A percentile compares a stretch with the other conserved stretches of the same genome.
phyloP scores from a whole-genome alignment of 2,888 invertebrate species.

The Sphecodes monilicornis region DNA sequence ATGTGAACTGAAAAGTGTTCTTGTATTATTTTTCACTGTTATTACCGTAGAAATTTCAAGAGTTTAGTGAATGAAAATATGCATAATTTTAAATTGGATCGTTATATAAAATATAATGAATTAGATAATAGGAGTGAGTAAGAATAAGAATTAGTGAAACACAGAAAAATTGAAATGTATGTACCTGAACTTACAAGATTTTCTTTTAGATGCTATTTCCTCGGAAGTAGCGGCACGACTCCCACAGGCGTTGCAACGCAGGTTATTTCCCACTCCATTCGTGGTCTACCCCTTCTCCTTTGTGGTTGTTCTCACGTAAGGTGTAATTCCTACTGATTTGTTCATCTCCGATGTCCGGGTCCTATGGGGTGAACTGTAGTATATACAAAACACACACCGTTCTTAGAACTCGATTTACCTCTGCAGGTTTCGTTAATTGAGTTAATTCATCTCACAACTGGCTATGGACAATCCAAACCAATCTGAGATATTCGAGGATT shows the following conservation, averaged over 20 bases:
- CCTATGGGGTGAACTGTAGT: neutral
- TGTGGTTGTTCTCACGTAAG: slow-evolving; percentile 66
- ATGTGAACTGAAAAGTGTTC: neutral
- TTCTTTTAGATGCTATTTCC: slow-evolving; percentile 81
- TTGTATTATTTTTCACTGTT: neutral
- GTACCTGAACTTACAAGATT: slow-evolving; percentile 76
- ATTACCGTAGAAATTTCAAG: neutral
- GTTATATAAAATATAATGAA: neutral
- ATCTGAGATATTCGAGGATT: too few relatives aligned
- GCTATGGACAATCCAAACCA: too few relatives aligned
- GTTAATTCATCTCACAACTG: neutral
- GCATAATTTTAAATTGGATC: neutral
- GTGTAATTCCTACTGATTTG: slow-evolving; percentile 68
- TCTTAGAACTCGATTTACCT: neutral
- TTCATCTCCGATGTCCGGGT: slow-evolving; percentile 22
- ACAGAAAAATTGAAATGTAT: slow-evolving; percentile 61
- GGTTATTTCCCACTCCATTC: slow-evolving; percentile 77
- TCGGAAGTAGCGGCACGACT: slow-evolving; percentile 83
- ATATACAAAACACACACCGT: neutral
- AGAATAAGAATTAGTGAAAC: slow-evolving; percentile 44
- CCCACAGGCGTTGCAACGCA: slow-evolving; percentile 77
- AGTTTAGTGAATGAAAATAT: neutral
- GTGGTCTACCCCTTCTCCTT: slow-evolving; percentile 63
- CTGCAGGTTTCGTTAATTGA: neutral
- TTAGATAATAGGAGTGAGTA: slow-evolving; percentile 42